A percentile compares a stretch with the other conserved stretches of the same genome.
These are phyloP conservation scores for Drosophila obscura DNA, from an alignment of 1,140 invertebrate species.

Conservation along the genomic window DNA sequence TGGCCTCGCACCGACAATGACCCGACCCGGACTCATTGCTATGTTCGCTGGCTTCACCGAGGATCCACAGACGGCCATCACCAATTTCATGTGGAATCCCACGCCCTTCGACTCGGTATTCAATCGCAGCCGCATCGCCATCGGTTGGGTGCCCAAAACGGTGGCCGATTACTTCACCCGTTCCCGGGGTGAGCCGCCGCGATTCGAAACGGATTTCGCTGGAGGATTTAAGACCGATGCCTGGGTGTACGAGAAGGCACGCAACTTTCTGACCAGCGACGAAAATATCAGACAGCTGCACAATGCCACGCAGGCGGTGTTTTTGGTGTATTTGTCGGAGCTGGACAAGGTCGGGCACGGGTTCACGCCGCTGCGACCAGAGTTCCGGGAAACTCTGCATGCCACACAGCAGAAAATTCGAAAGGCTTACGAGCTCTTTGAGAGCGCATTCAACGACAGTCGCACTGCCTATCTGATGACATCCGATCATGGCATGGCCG, in stretches of 20 bases:
- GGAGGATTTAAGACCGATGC: neutral
- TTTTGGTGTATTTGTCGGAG: conserved; percentile 97
- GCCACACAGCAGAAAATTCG: conserved; percentile 91
- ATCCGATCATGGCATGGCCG: conserved; percentile 99
- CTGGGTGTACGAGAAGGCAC: conserved; percentile 1
- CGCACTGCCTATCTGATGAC: conserved; percentile 95
- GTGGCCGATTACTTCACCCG: neutral
- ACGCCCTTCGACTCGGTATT: conserved; percentile 98
- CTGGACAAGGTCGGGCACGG: conserved; percentile 89
- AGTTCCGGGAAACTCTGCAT: conserved; percentile 92
- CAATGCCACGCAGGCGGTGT: conserved; percentile 87
- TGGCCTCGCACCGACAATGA: conserved; percentile 96
- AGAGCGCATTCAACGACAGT: conserved; percentile 90
- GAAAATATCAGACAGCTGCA: conserved; percentile 82
- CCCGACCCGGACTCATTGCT: conserved; percentile 97
- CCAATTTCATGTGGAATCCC: conserved; percentile 97
- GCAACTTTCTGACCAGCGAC: conserved; percentile 86
- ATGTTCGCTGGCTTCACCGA: conserved; percentile 97
- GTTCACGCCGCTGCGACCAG: conserved; percentile 92
- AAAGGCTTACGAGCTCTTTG: conserved; percentile 88
- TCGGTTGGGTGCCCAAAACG: conserved; percentile 87
- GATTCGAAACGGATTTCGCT: neutral
- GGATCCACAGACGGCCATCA: conserved; percentile 96
- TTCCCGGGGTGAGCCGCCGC: conserved; percentile 6
- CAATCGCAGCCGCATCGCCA: conserved; percentile 89